A percentile compares a stretch with the other conserved stretches of the same genome.
These are phyloP conservation scores for Echeneis naucrates DNA, from an alignment of 2,797 vertebrate genomes.

Conservation along the genomic window DNA sequence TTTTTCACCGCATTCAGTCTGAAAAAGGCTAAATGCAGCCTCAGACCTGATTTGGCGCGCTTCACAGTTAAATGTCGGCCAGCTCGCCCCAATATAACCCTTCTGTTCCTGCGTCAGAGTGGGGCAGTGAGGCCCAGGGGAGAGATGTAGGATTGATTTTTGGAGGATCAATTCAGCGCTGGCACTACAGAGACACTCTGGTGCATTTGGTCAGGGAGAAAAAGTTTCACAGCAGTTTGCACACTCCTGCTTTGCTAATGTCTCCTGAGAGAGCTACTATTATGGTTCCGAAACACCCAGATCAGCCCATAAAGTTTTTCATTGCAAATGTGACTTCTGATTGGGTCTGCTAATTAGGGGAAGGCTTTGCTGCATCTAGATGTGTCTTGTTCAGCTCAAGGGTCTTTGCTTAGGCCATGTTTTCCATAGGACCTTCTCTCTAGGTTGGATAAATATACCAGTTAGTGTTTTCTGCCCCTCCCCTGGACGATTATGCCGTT, in stretches of 20 bases:
- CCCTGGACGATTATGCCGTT: slow-evolving; percentile 71
- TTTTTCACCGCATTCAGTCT: slow-evolving; percentile 45
- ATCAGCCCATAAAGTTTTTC: slow-evolving; percentile 43
- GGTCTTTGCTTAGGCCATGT: slow-evolving; percentile 65
- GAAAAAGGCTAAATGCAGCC: slow-evolving; percentile 53
- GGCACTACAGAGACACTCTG: slow-evolving; percentile 56
- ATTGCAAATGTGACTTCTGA: slow-evolving; percentile 49
- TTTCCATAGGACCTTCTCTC: slow-evolving; percentile 70
- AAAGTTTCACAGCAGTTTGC: slow-evolving; percentile 44
- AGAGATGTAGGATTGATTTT: slow-evolving; percentile 77
- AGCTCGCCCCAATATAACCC: slow-evolving; percentile 76
- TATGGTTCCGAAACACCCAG: slow-evolving; percentile 51
- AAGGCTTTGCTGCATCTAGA: slow-evolving; percentile 53
- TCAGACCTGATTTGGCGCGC: slow-evolving; percentile 60
- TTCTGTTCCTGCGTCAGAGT: slow-evolving; percentile 68
- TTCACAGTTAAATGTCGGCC: slow-evolving; percentile 70
- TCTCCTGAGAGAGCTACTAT: slow-evolving; percentile 43
- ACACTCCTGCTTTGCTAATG: slow-evolving; percentile 39
- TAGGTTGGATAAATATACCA: slow-evolving; percentile 71
- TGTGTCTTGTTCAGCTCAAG: slow-evolving; percentile 57
- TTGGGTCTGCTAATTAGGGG: slow-evolving; percentile 63
- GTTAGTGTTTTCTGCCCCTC: slow-evolving; percentile 70
- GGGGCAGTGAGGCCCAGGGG: slow-evolving; percentile 70
- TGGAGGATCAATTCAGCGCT: slow-evolving; percentile 73
- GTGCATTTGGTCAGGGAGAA: slow-evolving; percentile 51